A percentile compares a stretch with the other conserved stretches of the same genome.
These are phyloP conservation scores for Aphidius gifuensis DNA, from an alignment of 1,140 invertebrate species.

Conservation along the genomic window DNA sequence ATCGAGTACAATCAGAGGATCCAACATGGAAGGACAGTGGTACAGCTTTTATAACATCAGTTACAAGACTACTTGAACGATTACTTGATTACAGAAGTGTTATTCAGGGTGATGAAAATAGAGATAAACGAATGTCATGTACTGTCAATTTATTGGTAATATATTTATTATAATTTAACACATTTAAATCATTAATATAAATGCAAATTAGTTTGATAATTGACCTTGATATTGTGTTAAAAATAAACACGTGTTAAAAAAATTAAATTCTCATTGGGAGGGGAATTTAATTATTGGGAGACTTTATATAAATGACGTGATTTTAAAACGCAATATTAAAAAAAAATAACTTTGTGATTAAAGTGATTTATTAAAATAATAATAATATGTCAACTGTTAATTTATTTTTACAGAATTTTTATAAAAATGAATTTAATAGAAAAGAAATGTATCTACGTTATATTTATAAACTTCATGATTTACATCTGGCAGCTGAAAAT, in stretches of 20 bases:
- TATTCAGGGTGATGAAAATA: constrained; percentile 87
- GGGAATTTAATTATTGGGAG: background rate
- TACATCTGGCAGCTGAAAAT: constrained; percentile 91
- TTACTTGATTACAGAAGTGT: constrained; percentile 90
- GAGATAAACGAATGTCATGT: constrained; percentile 94
- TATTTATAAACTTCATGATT: constrained; percentile 92
- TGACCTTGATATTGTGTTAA: constrained; percentile 31
- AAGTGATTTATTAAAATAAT: background rate
- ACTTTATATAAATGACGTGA: background rate
- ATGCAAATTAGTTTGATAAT: constrained; percentile 30
- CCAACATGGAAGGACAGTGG: constrained; percentile 88
- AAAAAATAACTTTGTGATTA: background rate
- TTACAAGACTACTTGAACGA: constrained; percentile 83
- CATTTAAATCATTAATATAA: constrained; percentile 10
- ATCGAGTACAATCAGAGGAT: constrained; percentile 80
- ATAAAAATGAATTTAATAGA: constrained; percentile 92
- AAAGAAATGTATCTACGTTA: constrained; percentile 96
- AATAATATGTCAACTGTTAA: constrained; percentile 34
- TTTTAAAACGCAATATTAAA: background rate
- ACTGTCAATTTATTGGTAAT: constrained; percentile 89
- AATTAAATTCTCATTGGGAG: no score
- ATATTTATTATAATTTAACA: constrained; percentile 2
- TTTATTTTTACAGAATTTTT: constrained; percentile 80
- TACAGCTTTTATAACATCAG: constrained; percentile 85
- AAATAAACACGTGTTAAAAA: no score